Evolutionary conservation across 2,797 vertebrate genomes (phyloP).

Genomic region (Cetoscarus ocellatus): DNA sequence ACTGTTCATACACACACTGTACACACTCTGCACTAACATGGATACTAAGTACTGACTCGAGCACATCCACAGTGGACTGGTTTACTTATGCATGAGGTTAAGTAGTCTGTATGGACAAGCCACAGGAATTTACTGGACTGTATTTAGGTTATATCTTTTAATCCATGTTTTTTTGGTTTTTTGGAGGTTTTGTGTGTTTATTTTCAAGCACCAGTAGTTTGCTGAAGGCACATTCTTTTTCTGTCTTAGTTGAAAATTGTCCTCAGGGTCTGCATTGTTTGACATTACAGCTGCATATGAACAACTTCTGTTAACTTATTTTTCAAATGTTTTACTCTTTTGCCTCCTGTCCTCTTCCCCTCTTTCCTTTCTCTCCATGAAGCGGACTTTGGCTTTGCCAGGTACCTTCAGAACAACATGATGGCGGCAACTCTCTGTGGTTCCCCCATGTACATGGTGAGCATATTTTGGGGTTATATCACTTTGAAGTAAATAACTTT

Average conservation of each 20-base stretch:
- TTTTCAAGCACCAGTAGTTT: not conserved
- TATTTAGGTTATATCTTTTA: too few relatives aligned
- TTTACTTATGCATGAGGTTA: not conserved
- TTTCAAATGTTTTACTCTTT: not conserved
- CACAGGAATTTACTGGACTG: too few relatives aligned
- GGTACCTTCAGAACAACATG: slow-evolving; percentile 98
- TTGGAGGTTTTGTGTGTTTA: not conserved
- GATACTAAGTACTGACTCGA: not conserved
- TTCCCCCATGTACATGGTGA: slow-evolving; percentile 99
- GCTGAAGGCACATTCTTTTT: not conserved
- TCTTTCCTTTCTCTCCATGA: slow-evolving; percentile 18
- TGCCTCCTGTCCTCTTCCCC: too few relatives aligned
- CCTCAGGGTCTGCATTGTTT: not conserved
- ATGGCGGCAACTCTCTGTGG: slow-evolving; percentile 99
- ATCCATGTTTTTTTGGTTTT: not conserved
- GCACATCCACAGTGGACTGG: not conserved
- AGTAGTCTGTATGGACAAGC: not conserved
- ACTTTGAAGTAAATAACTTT: not conserved
- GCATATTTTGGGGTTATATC: slow-evolving; percentile 18
- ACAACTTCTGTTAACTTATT: not conserved
- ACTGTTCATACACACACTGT: not conserved
- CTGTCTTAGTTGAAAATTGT: not conserved
- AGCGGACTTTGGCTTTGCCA: slow-evolving; percentile 98
- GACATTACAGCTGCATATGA: not conserved
- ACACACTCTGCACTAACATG: not conserved